A percentile compares a stretch with the other conserved stretches of the same genome.
Evolutionary conservation across 2,888 invertebrate genomes (phyloP).

Genomic region (Tetropium fuscum): DNA sequence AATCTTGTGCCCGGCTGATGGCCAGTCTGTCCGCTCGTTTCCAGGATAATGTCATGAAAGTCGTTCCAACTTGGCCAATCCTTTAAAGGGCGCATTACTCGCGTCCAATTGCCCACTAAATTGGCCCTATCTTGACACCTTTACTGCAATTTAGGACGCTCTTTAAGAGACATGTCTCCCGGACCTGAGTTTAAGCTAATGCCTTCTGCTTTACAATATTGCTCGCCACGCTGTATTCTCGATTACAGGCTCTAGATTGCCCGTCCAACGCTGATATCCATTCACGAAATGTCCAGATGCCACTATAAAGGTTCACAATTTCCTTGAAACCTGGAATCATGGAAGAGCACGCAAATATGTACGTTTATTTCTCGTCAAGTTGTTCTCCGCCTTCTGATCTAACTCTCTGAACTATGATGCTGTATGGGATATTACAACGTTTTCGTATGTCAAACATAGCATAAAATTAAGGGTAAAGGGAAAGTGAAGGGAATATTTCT

Average conservation of each 20-base stretch:
- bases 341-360: no score
- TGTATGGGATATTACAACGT: no score
- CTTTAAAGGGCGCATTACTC: conserved; percentile 66
- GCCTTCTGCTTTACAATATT: conserved; percentile 44
- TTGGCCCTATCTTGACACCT: conserved; percentile 67
- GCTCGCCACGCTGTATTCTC: conserved; percentile 28
- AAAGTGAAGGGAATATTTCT: no score
- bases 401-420: no score
- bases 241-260: conserved; percentile 25
- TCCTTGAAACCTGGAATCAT: no score
- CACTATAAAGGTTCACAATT: no score
- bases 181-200: conserved; percentile 47
- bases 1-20: conserved; percentile 38
- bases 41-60: conserved; percentile 61
- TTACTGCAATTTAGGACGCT: conserved; percentile 62
- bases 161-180: conserved; percentile 52
- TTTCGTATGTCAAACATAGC: no score
- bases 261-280: no score
- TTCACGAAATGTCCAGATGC: no score
- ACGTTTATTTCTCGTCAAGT: no score
- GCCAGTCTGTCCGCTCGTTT: conserved; percentile 49
- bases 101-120: conserved; percentile 66
- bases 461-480: no score
- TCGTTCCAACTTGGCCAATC: conserved; percentile 64
- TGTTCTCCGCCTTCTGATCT: no score